Evolutionary conservation across 2,797 vertebrate species (phyloP).

Genomic region (Lophotriccus pileatus): DNA sequence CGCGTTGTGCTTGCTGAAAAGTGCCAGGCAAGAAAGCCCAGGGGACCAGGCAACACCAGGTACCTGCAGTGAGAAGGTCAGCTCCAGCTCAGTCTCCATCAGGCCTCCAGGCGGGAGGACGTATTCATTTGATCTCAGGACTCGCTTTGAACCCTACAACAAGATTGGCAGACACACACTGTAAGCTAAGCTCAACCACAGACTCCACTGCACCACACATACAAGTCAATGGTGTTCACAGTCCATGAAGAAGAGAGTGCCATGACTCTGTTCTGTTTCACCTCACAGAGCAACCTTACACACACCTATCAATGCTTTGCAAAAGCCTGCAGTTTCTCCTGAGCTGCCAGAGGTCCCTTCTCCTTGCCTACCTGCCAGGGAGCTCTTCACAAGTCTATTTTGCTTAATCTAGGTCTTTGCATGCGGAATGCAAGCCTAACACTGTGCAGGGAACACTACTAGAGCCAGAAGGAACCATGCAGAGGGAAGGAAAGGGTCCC

Average conservation of each 20-base stretch:
- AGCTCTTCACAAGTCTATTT: not conserved
- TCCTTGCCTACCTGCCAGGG: not conserved
- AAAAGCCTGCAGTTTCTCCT: not conserved
- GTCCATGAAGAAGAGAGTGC: not conserved
- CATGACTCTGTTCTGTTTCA: not conserved
- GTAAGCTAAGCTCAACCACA: not conserved
- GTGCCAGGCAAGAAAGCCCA: not conserved
- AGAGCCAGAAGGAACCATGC: not conserved
- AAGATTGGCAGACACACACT: not conserved
- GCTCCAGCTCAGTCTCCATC: slow-evolving; percentile 91
- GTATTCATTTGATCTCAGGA: slow-evolving; percentile 90
- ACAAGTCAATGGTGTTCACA: not conserved
- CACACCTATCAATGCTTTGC: fast-evolving
- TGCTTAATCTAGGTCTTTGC: not conserved
- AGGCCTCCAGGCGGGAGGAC: slow-evolving; percentile 85
- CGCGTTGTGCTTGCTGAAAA: not conserved
- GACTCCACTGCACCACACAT: not conserved
- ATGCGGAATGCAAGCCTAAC: not conserved
- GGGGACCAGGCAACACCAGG: not conserved
- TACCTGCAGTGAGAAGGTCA: slow-evolving; percentile 92
- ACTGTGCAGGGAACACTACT: not conserved
- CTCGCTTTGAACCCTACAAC: slow-evolving; percentile 85
- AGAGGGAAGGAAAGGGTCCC: not conserved
- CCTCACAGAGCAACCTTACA: not conserved
- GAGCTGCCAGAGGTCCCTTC: not conserved